Conservation (phyloP, 92 coral and sea anemone genomes). For the Epizoanthus ramosus region DNA sequence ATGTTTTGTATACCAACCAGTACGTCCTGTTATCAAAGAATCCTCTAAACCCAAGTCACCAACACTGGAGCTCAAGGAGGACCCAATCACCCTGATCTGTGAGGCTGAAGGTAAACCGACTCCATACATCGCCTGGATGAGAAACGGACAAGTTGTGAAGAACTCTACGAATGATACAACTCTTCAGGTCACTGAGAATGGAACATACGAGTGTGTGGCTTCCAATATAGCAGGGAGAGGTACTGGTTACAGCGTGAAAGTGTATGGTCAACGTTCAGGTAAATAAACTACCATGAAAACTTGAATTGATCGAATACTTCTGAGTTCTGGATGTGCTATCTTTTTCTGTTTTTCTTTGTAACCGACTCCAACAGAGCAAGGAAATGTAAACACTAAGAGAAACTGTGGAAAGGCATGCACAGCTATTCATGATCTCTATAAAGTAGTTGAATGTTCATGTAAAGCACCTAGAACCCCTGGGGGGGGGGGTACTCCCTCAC, state of each 20-base stretch:
- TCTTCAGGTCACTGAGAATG: conserved; percentile 9
- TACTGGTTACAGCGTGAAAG: not conserved
- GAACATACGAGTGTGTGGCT: not conserved
- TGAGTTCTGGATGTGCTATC: too few relatives aligned
- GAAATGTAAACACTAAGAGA: too few relatives aligned
- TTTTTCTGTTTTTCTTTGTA: too few relatives aligned
- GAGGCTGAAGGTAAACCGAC: not conserved
- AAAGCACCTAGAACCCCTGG: too few relatives aligned
- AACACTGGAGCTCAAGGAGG: not conserved
- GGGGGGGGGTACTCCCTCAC: too few relatives aligned
- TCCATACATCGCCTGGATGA: not conserved
- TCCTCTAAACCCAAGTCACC: conserved; percentile 1
- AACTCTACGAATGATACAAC: not conserved
- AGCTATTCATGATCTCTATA: too few relatives aligned
- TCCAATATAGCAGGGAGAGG: conserved; percentile 14
- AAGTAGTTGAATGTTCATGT: too few relatives aligned
- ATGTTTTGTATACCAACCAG: not conserved
- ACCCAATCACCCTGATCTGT: not conserved
- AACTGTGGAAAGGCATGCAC: too few relatives aligned
- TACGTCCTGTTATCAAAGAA: not conserved
- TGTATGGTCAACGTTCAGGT: not conserved
- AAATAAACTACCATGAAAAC: not conserved
- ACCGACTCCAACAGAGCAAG: too few relatives aligned
- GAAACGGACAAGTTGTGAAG: conserved; percentile 8
- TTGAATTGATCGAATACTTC: not conserved